Evolutionary conservation across 2,113 vertebrate genomes (phyloP), one percentile per base, ranked within the genome.

Genomic region (Picathartes gymnocephalus): DNA sequence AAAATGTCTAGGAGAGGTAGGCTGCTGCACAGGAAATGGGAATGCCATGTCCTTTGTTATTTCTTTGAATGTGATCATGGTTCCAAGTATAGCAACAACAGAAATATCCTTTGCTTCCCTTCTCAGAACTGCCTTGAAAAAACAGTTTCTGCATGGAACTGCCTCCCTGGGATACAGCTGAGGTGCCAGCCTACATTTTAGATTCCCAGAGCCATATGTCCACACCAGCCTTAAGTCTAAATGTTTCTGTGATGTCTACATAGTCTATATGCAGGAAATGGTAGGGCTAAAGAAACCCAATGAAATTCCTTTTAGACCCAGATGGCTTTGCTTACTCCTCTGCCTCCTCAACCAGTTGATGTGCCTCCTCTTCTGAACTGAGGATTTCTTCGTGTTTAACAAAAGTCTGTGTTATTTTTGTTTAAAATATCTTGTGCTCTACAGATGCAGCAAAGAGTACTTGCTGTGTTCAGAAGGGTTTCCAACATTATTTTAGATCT

Each of bases 251-350:
- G 21, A 13, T 24, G 28, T 37, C 54, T 64, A 1, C 15, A 17
- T 18, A 57, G 42, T 60, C 17, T 51, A 1, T 31, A 13, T 19
- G 11, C 13, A 84, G 33, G 50, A 78, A 82, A 31, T 31, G 47
- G 11, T 22, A 45, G n/a, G 25, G 37, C 7, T 56, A 74, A 42
- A 45, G 30, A 70, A 88, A 57, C 69, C 20, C 51, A 39, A 73
- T 82, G 20, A 30, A 78, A 56, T 74, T 24, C 24, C 17, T 47
- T 86, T 81, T 30, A 80, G 18, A 47, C 16, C 35, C 47, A 54
- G 54, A 37, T 58, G 14, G 83, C 56, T 91, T 84, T 91, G 14
- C 20, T 96, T 96, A 24, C 60, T 95, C 70, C 79, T 95, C 72
- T 91, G 60, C 31, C n/a, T 95, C 27, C 60, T 33, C 44, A 53